Evolutionary conservation across 2,888 invertebrate genomes (phyloP), one percentile per base, ranked within the genome.

Genomic region (Galeruca laticollis): DNA sequence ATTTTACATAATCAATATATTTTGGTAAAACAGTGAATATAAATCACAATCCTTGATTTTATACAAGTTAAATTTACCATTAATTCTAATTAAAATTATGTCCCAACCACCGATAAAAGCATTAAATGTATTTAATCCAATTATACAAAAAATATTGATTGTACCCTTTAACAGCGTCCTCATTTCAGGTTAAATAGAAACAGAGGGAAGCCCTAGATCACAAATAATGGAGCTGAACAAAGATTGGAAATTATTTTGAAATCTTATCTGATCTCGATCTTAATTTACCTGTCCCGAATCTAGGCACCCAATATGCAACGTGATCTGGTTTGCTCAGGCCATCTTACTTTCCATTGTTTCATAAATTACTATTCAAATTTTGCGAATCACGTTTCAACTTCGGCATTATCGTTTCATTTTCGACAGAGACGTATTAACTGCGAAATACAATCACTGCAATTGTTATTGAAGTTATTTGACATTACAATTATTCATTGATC

Each of bases 291-390:
- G 35, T 61, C 67, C 59, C 52, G 62, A 13, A 66, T 66, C 26
- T 43, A 20, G 20, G 35, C 57, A 65, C 40, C 47, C 47, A 70
- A 63, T 65, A 59, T 62, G 70, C 63, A 62, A 70, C 70, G 70
- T 70, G 70, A 63, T 70, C 70, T 67, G 63, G 63, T 54, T 60
- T 60, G 26, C 40, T 6, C 31, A 60, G 62, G 57, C 54, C 47
- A 70, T 70, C 63, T 49, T 52, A 60, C 49, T 62, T 67, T 37
- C 59, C 62, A 67, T 70, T 70, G 70, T 67, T 70, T 43, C 40
- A 67, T 62, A 62, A 70, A 70, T 70, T 70, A 47, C 70, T 62
- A 70, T 62, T 67, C 70, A 70, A 66, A 67, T 70, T 61, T 52
- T 51, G 43, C 18, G 52, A 31, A 61, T 26, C 61, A 21, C 40